Percentiles rank a stretch among this genome's conserved stretches.
Evolutionary conservation across 2,797 vertebrate species (phyloP).

Genomic region (Propithecus perrieri): DNA sequence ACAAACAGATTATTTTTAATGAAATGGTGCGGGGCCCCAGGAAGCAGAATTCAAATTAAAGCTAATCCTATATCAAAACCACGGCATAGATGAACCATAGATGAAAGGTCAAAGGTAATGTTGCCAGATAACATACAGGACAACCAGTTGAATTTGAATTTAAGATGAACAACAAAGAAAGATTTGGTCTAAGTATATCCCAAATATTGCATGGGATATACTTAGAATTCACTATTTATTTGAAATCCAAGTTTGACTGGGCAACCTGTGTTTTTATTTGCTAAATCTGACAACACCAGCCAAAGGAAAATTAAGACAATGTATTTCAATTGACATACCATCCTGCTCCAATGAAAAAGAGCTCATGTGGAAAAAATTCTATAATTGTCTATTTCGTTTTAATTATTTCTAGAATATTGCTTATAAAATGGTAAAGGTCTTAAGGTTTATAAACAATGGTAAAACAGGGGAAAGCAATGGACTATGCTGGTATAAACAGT

Average conservation of each 20-base stretch:
- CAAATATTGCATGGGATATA: not conserved
- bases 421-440: not conserved
- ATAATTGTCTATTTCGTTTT: not conserved
- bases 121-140: not conserved
- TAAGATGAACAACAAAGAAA: not conserved
- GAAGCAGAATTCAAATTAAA: not conserved
- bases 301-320: slow-evolving; percentile 33
- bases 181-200: not conserved
- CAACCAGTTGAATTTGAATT: not conserved
- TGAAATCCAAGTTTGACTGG: slow-evolving; percentile 37
- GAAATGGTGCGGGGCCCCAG: not conserved
- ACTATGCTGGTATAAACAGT: not conserved
- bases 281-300: not conserved
- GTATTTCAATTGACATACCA: not conserved
- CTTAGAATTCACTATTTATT: slow-evolving; percentile 35
- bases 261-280: slow-evolving; percentile 7
- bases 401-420: not conserved
- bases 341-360: not conserved
- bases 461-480: slow-evolving; percentile 27
- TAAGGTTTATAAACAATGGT: not conserved
- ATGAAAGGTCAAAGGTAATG: not conserved
- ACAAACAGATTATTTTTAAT: not conserved
- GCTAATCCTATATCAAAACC: not conserved
- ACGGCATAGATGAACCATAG: not conserved
- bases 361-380: not conserved